A percentile compares a stretch with the other conserved stretches of the same genome.
phyloP scores from a whole-genome alignment of 1,140 invertebrate species.

The Drosophila subobscura region DNA sequence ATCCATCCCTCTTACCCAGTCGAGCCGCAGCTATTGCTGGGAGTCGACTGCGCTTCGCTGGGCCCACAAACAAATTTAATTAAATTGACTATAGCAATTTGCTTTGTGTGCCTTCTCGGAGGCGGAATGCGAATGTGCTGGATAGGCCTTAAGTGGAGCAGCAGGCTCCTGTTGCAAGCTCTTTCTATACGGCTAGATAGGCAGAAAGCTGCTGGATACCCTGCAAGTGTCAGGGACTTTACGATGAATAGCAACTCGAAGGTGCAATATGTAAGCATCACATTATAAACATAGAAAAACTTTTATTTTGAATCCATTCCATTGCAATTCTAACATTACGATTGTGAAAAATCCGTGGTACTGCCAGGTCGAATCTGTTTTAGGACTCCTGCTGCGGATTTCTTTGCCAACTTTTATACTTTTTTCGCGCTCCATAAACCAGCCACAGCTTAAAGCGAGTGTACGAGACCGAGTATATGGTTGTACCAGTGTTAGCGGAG shows the following conservation, averaged over 20 bases:
- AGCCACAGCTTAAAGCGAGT: slow-evolving; percentile 37
- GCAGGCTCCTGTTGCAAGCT: slow-evolving; percentile 26
- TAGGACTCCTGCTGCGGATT: slow-evolving; percentile 17
- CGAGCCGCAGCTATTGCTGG: slow-evolving; percentile 20
- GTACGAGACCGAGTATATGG: slow-evolving; percentile 1
- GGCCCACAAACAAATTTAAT: slow-evolving; percentile 79
- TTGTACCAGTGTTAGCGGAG: slow-evolving; percentile 1
- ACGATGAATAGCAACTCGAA: too few relatives aligned
- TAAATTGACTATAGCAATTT: slow-evolving; percentile 81
- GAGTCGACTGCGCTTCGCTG: slow-evolving; percentile 56
- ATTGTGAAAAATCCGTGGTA: slow-evolving; percentile 3
- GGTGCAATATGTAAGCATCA: too few relatives aligned
- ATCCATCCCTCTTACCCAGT: not conserved
- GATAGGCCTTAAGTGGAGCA: slow-evolving; percentile 49
- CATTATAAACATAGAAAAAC: too few relatives aligned
- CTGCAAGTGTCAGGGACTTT: not conserved
- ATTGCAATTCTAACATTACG: too few relatives aligned
- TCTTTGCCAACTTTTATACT: slow-evolving; percentile 56
- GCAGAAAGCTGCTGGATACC: not conserved
- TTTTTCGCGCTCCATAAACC: slow-evolving; percentile 59
- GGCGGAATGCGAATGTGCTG: slow-evolving; percentile 55
- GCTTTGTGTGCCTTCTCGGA: slow-evolving; percentile 58
- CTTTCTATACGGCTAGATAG: slow-evolving; percentile 34
- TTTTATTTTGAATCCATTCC: too few relatives aligned
- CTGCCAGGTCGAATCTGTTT: not conserved